A percentile compares a stretch with the other conserved stretches of the same genome.
phyloP scores from a whole-genome alignment of 2,888 invertebrate species.

The Trichogramma dendrolimi region DNA sequence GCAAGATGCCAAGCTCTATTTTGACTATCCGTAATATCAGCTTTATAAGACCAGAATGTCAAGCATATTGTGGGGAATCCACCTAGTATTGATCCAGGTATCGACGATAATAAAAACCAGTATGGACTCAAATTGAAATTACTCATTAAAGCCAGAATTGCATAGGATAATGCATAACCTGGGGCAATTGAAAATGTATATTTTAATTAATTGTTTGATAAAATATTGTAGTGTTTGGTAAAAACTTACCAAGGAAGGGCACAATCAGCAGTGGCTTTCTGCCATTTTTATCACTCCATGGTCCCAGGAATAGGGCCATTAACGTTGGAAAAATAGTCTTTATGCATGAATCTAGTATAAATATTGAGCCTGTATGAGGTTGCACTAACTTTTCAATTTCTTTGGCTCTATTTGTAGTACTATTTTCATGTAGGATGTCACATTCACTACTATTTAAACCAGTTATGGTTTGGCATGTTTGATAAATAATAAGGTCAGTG shows the following conservation, averaged over 20 bases:
- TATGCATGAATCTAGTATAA: slow-evolving; percentile 17
- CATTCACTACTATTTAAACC: slow-evolving; percentile 61
- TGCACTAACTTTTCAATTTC: slow-evolving; percentile 18
- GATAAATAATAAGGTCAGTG: slow-evolving; percentile 66
- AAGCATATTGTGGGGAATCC: slow-evolving; percentile 24
- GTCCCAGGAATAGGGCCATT: slow-evolving; percentile 18
- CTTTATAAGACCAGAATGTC: slow-evolving; percentile 21
- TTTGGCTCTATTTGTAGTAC: slow-evolving; percentile 55
- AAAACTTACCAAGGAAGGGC: slow-evolving; percentile 20
- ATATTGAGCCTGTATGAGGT: slow-evolving; percentile 12
- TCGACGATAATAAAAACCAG: slow-evolving; percentile 17
- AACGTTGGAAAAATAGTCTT: slow-evolving; percentile 25
- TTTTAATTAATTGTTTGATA: not conserved
- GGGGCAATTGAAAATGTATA: not conserved
- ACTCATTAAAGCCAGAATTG: slow-evolving; percentile 1
- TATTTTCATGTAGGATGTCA: slow-evolving; percentile 56
- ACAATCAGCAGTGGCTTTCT: slow-evolving; percentile 19
- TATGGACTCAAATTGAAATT: slow-evolving; percentile 9
- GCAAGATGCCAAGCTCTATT: slow-evolving; percentile 23
- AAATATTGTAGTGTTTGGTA: not conserved
- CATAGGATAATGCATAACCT: not conserved
- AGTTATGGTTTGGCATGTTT: slow-evolving; percentile 63
- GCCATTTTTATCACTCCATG: slow-evolving; percentile 27
- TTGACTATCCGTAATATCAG: slow-evolving; percentile 15
- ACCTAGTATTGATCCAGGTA: slow-evolving; percentile 20